Base-by-base conservation (phyloP, 2,797 vertebrate genomes). In the Helicolenus hilgendorfi region DNA sequence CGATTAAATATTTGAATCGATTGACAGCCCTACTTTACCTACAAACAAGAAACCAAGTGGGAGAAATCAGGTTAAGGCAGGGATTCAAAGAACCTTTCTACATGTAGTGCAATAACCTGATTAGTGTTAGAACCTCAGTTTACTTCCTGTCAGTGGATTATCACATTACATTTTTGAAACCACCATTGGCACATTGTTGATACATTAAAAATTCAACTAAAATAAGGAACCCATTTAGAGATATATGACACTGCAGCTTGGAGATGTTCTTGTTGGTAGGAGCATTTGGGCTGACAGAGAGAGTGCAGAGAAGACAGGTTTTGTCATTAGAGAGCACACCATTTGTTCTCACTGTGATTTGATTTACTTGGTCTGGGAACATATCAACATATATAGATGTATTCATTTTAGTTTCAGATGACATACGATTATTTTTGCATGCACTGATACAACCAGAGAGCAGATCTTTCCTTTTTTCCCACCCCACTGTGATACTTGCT, bases 191-290 rank as follows among this genome's bases (percentile, higher is more conserved):
- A 14, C 55, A 65, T 73, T 65, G 64, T 35, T 36, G 18, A 86
- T 20, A 7, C 14, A 79, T 41, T 7, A 8, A 13, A 5, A 45
- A 4, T 55, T 63, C 13, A 36, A 64, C 31, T 85, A 79, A 75
- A 72, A 78, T 33, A 68, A 79, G 35, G 84, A 76, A 62, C 27
- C 14, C 67, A 78, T 88, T 84, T 83, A 73, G 63, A 73, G 67
- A 73, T 29, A 67, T 15, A 62, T 81, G 73, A 92, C 69, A 71
- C 72, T 56, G 38, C 38, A 75, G 72, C 67, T 69, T 31, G 18
- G 15, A 45, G 24, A 60, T 35, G 41, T 26, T 74, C 1, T 35
- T 71, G 58, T 27, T 70, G 71, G 55, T 60, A 45, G 58, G 22
- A 70, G 24, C 0, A 5, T 73, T 79, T 49, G 36, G 71, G 55